Base-by-base conservation (phyloP, 2,888 invertebrate genomes). In the Phania funesta region DNA sequence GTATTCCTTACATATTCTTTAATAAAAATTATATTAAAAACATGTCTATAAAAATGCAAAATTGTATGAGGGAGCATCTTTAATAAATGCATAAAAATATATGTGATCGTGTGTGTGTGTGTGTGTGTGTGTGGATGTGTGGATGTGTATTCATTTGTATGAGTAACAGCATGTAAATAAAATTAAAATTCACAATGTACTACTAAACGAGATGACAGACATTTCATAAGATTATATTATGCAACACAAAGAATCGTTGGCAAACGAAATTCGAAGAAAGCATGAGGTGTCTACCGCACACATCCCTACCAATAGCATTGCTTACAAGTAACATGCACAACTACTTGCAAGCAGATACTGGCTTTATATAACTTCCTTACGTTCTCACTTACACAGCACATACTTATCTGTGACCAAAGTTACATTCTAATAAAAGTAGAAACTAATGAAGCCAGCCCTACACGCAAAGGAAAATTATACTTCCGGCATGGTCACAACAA, bases 161-260 rank as follows among this genome's bases (percentile, higher is more conserved):
- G n/a, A n/a, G 44, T 52, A 38, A 64, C 26, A 70, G 64, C 56
- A 68, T 41, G 64, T 60, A 62, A 78, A 78, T 78, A 74, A 82
- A 82, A 82, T 82, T 82, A 82, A 74, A 78, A 78, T 82, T 78
- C 74, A 64, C 48, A 77, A 77, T 77, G 35, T 74, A 68, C 67
- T 67, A 46, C 62, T 64, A 70, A 67, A 73, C 44, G 56, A 65
- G 70, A 81, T 76, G 50, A 32, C 67, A 81, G 80, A 71, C 76
- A 67, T 67, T 65, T 60, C 52, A 20, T 18, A 64, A 65, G 18
- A 58, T 78, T 50, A 74, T 74, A 82, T 80, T 64, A 48, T 35
- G 32, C 70, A 46, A 71, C 60, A 68, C 73, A 77, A 81, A 77
- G 81, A 44, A 7, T 68, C 44, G 52, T 52, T 32, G 20, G 60